Evolutionary conservation across 2,113 vertebrate species (phyloP), one percentile per base, ranked within the genome.

Genomic region (Nibea albiflora): DNA sequence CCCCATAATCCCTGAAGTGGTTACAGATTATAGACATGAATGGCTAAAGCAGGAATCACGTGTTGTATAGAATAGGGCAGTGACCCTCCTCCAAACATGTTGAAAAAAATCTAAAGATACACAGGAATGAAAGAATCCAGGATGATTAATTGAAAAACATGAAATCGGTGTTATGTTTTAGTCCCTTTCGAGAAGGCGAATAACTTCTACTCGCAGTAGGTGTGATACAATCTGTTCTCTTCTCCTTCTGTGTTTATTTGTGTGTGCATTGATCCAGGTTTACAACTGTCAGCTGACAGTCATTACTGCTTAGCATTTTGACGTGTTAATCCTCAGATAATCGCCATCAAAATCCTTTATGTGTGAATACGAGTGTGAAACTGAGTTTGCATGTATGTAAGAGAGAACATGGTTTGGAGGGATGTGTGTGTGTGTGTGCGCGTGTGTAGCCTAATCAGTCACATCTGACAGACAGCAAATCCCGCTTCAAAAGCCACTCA

Each of bases 381-480:
- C 12, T 49, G 65, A 31, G 49, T 52, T 8, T 74, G 69, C 10
- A 53, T 66, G 57, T 69, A 35, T 54, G 67, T 53, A 76, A 81
- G 28, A 35, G 66, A 71, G 46, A 66, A 15, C 10, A 65, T 7
- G 7, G 58, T 73, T 44, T 65, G 20, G 0, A 1, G n/a, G 49
- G 8, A 11, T 68, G 65, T 60, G 80, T 53, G 67, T 9, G 62
- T 73, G 50, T 62, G 17, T 0, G 1, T n/a, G 47, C 4, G 12
- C 64, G 65, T 52, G 77, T 53, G 67, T 26, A 56, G 68, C 53
- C 65, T 93, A 92, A 92, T 94, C 91, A 89, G 86, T 88, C 85
- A 89, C 80, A 92, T 91, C 86, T 89, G 88, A 90, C 86, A 85
- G 75, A 80, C 85, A 22, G 85, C 70, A 89, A 90, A 91, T 93